Conservation (phyloP, 2,113 vertebrate genomes). For the Eudyptes chrysolophus region DNA sequence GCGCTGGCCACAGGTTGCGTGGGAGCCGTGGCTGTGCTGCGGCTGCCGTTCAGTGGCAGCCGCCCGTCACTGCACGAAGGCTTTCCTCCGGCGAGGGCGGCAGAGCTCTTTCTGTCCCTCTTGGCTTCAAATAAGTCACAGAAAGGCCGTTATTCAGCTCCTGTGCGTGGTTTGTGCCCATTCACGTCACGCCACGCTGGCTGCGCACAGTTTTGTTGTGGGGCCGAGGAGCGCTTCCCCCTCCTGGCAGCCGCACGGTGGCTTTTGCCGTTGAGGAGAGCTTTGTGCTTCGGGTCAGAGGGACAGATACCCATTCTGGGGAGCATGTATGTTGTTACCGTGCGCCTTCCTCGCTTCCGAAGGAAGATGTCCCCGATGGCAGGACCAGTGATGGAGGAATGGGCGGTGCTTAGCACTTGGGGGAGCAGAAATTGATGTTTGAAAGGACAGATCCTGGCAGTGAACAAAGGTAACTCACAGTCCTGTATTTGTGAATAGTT, state of each 20-base stretch:
- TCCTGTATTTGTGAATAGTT: not conserved
- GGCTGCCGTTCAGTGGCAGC: conserved; percentile 24
- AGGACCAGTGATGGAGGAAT: not conserved
- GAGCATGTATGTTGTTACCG: not conserved
- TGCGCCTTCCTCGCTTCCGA: rapidly evolving
- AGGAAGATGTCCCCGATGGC: rapidly evolving
- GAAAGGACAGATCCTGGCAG: not conserved
- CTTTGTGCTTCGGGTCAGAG: not conserved
- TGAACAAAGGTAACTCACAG: rapidly evolving
- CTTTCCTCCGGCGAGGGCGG: rapidly evolving
- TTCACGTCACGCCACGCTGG: not conserved
- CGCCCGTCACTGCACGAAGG: not conserved
- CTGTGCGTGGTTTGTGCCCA: not conserved
- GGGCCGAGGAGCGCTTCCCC: not conserved
- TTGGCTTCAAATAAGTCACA: not conserved
- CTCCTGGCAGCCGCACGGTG: rapidly evolving
- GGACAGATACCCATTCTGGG: not conserved
- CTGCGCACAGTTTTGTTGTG: rapidly evolving
- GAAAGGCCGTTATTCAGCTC: not conserved
- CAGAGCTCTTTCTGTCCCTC: not conserved
- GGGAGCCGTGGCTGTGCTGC: not conserved
- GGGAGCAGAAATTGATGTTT: not conserved
- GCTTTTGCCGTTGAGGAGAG: not conserved
- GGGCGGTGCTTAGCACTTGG: not conserved
- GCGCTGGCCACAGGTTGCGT: rapidly evolving